Percentiles rank a stretch among this genome's conserved stretches.
phyloP scores from a whole-genome alignment of 2,797 vertebrate species.

The Hafferia zeledoni region DNA sequence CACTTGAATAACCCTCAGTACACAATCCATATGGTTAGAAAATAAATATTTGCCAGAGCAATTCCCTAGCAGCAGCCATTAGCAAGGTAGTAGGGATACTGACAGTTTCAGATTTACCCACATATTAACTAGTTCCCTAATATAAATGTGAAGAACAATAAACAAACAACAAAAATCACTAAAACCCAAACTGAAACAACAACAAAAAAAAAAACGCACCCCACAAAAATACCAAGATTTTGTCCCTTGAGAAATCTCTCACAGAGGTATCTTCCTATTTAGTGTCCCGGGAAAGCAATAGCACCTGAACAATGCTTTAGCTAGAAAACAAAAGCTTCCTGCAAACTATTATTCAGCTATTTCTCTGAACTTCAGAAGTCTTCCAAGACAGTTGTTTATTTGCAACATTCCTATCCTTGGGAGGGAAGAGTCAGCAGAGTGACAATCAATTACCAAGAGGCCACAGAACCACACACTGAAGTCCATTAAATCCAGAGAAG shows the following conservation, averaged over 20 bases:
- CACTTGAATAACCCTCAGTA: neutral
- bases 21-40: neutral
- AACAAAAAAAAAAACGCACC: no score
- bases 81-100: neutral
- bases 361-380: neutral
- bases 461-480: neutral
- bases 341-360: neutral
- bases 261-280: neutral
- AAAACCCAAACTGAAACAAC: neutral
- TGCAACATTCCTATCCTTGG: neutral
- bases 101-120: neutral
- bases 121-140: neutral
- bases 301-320: neutral
- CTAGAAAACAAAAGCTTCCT: neutral
- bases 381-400: neutral
- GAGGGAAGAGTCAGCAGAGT: neutral
- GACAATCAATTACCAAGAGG: neutral
- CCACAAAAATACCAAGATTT: neutral
- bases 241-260: neutral
- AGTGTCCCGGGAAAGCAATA: neutral
- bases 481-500: neutral
- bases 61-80: neutral
- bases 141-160: neutral
- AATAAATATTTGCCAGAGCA: neutral
- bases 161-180: neutral